phyloP scores from a whole-genome alignment of 2,888 invertebrate species.

The Xanthorhoe designata region DNA sequence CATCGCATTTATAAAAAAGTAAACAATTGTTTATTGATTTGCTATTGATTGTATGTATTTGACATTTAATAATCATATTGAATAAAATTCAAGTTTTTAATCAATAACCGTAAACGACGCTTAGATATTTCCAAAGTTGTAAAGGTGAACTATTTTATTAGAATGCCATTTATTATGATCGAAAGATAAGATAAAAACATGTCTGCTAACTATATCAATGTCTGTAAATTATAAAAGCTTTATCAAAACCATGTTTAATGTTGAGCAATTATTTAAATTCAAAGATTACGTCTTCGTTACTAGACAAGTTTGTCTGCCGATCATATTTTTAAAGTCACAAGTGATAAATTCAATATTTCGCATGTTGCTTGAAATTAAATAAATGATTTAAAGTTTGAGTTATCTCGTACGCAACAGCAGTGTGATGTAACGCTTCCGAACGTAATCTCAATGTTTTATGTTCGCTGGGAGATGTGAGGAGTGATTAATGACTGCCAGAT shows the following conservation, averaged over 20 bases:
- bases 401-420: slow-evolving; percentile 53
- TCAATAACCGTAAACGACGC: neutral
- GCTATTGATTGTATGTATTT: slow-evolving; percentile 1
- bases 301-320: slow-evolving; percentile 15
- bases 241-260: slow-evolving; percentile 16
- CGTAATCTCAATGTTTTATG: slow-evolving; percentile 76
- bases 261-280: slow-evolving; percentile 18
- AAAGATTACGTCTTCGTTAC: slow-evolving; percentile 19
- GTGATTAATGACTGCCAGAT: slow-evolving; percentile 74
- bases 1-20: neutral
- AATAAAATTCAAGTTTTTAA: neutral
- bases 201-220: slow-evolving; percentile 8
- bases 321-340: slow-evolving; percentile 26
- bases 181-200: slow-evolving; percentile 7
- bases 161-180: neutral
- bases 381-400: slow-evolving; percentile 58
- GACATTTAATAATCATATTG: neutral
- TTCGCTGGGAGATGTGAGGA: slow-evolving; percentile 61
- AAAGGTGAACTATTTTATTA: slow-evolving; percentile 7
- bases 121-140: neutral
- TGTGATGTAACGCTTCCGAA: slow-evolving; percentile 71
- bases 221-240: slow-evolving; percentile 16
- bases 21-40: slow-evolving; percentile 18
- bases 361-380: slow-evolving; percentile 42
- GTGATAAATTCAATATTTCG: slow-evolving; percentile 36